Base-by-base conservation (phyloP, 2,888 invertebrate species). In the Thelaira solivaga region DNA sequence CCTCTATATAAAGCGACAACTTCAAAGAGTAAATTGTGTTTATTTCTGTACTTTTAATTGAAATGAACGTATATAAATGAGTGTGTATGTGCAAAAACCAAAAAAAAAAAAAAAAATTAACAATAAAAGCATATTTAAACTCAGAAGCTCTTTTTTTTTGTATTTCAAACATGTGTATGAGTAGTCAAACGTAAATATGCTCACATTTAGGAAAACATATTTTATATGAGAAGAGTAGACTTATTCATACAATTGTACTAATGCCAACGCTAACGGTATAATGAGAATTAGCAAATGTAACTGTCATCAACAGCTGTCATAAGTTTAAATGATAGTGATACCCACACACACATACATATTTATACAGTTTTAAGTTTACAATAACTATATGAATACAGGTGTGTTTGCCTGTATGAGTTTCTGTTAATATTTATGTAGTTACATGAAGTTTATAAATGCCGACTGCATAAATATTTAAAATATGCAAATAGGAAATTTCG, bases 231-330 rank as follows among this genome's bases (percentile, higher is more conserved):
- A 59, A 45, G 29, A 10, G 36, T 13, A 36, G 4, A 36, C 4
- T 13, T 4, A 36, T 31, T 36, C 4, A 13, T 20, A 53, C 31
- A 51, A 8, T 34, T 53, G 7, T 36, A 61, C 53, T 53, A 43
- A 41, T 62, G 6, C 18, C 24, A 39, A 64, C 43, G 51, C 16
- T 39, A 67, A 72, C 71, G 53, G 71, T 67, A 72, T 72, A 67
- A 76, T 76, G 61, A 72, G 65, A 67, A 76, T 76, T 72, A 76
- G 71, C 59, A 72, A 72, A 67, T 76, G 71, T 76, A 72, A 67
- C 76, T 76, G 76, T 72, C 76, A 76, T 55, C 65, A 76, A 34
- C 76, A 76, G 76, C 53, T 76, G 76, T 72, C 71, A 59, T 72
- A 76, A 65, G 65, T 65, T 67, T 62, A 71, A 72, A 67, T 61